phyloP scores from a whole-genome alignment of 2,113 vertebrate genomes.

The Cryptomyrus ogoouensis region DNA sequence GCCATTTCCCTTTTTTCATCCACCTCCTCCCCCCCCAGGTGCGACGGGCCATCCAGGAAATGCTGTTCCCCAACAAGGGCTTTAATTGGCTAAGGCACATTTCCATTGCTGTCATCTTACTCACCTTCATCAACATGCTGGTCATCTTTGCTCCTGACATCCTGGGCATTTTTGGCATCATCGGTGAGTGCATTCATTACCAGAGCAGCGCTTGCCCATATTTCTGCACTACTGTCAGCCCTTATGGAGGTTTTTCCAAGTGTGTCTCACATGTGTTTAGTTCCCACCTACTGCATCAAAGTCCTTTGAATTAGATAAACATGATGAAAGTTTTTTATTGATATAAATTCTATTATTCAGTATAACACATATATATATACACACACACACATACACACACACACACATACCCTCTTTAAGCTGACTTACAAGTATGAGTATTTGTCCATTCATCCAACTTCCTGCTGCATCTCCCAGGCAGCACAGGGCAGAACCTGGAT shows the following conservation, averaged over 20 bases:
- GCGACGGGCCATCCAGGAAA: conserved; percentile 88
- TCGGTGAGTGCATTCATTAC: conserved; percentile 57
- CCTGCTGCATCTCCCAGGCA: too few relatives aligned
- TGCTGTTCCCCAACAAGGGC: conserved; percentile 80
- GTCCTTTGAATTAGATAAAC: not conserved
- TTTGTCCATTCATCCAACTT: too few relatives aligned
- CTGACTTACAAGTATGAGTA: too few relatives aligned
- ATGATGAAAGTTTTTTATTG: not conserved
- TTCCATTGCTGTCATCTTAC: conserved; percentile 70
- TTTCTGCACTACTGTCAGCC: not conserved
- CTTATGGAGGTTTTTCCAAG: not conserved
- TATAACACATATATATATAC: not conserved
- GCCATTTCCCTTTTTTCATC: not conserved
- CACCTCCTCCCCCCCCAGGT: conserved; percentile 59
- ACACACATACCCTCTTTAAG: too few relatives aligned
- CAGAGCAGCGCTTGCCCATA: not conserved
- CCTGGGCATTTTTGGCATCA: conserved; percentile 90
- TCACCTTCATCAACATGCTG: conserved; percentile 82
- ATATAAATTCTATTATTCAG: not conserved
- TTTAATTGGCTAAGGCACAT: conserved; percentile 87
- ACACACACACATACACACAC: too few relatives aligned
- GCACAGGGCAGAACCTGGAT: too few relatives aligned
- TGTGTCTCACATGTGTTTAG: not conserved
- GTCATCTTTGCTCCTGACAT: conserved; percentile 97
- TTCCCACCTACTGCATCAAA: not conserved